These are phyloP conservation scores for Rhogogaster chlorosoma DNA, from an alignment of 2,888 invertebrate genomes.

Conservation along the genomic window DNA sequence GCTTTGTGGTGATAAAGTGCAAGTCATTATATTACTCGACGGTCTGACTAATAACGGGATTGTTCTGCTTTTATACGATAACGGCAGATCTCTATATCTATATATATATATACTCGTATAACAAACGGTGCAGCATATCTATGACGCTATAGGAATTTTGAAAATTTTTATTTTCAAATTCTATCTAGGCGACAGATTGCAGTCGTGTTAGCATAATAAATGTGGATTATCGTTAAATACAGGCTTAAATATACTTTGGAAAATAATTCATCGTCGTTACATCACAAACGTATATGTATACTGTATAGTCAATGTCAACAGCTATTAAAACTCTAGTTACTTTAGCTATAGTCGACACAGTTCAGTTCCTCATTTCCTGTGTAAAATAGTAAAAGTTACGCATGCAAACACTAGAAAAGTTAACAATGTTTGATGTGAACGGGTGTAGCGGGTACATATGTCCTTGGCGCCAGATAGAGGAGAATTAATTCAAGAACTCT, in stretches of 20 bases:
- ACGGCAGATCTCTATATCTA: not conserved
- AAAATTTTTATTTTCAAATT: not conserved
- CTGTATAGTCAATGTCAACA: not conserved
- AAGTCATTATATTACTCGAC: not conserved
- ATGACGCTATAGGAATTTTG: not conserved
- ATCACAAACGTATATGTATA: not conserved
- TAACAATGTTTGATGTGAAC: not conserved
- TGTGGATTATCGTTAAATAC: not conserved
- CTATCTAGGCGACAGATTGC: not conserved
- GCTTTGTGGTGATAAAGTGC: not conserved
- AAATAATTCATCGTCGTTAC: not conserved
- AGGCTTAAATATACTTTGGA: not conserved
- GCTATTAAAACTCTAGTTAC: not conserved
- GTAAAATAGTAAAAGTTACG: not conserved
- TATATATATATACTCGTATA: not conserved
- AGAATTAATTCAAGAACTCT: not conserved
- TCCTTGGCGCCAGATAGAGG: not conserved
- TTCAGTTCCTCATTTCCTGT: constrained; percentile 7
- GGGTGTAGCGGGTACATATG: not conserved
- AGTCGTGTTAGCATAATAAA: not conserved
- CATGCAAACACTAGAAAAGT: not conserved
- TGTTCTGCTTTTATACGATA: not conserved
- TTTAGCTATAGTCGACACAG: not conserved
- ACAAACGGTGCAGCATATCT: not conserved
- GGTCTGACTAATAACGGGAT: constrained; percentile 13